A percentile compares a stretch with the other conserved stretches of the same genome.
Evolutionary conservation across 1,140 invertebrate species (phyloP).

Genomic region (Amyelois transitella): DNA sequence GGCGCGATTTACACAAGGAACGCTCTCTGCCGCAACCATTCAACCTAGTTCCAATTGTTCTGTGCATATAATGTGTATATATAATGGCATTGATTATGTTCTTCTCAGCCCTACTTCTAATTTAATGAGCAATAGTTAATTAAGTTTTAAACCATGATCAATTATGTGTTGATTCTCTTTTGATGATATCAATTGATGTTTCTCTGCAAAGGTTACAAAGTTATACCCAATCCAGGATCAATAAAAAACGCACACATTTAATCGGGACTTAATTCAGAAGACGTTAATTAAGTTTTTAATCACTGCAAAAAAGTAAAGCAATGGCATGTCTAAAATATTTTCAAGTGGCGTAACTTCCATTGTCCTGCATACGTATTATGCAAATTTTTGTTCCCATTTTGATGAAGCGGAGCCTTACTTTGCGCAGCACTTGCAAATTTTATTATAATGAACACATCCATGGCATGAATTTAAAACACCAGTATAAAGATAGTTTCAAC

Average conservation of each 20-base stretch:
- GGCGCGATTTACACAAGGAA: slow-evolving; percentile 51
- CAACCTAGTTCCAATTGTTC: background rate
- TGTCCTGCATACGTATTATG: slow-evolving; percentile 7
- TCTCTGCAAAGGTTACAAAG: no score
- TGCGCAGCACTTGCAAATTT: slow-evolving; percentile 13
- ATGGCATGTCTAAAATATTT: background rate
- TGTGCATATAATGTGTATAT: background rate
- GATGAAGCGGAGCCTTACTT: slow-evolving; percentile 10
- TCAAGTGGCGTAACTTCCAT: background rate
- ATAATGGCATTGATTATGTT: background rate
- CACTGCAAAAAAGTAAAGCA: background rate
- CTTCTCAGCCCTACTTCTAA: no score
- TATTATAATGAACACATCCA: slow-evolving; percentile 13
- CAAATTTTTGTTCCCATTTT: slow-evolving; percentile 7
- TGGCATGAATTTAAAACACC: slow-evolving; percentile 6
- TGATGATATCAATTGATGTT: no score
- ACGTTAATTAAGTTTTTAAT: no score
- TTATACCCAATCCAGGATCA: no score
- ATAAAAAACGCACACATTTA: no score
- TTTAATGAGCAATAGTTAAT: no score
- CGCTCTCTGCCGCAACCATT: slow-evolving; percentile 24
- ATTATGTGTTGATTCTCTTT: no score
- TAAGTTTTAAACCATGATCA: no score
- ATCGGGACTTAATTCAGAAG: no score
- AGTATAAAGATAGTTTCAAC: slow-evolving; percentile 19